phyloP scores from a whole-genome alignment of 2,888 invertebrate species.

The Aspidapion aeneum region DNA sequence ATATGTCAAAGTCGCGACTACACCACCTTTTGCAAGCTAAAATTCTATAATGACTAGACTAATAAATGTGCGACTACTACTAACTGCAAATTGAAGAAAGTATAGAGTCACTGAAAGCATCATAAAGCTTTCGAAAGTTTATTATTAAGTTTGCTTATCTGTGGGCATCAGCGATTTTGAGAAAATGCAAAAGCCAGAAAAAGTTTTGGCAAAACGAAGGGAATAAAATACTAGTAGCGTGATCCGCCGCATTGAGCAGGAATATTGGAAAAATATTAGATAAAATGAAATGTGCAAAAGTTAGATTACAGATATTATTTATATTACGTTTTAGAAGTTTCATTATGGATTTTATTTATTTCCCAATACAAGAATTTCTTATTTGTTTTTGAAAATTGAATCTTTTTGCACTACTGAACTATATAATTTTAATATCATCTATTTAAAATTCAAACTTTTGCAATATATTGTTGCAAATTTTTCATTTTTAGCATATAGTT shows the following conservation, averaged over 20 bases:
- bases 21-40: too few relatives aligned
- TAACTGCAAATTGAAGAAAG: too few relatives aligned
- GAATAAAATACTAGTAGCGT: constrained; percentile 1
- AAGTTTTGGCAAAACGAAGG: not conserved
- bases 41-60: too few relatives aligned
- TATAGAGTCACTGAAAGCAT: too few relatives aligned
- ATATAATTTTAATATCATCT: too few relatives aligned
- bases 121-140: too few relatives aligned
- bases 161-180: not conserved
- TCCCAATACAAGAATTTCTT: not conserved
- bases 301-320: constrained; percentile 19
- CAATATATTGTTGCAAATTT: too few relatives aligned
- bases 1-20: too few relatives aligned
- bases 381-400: not conserved
- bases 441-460: too few relatives aligned
- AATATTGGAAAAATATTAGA: constrained; percentile 12
- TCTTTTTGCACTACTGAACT: not conserved
- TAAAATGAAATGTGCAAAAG: constrained; percentile 21
- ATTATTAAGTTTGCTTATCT: not conserved
- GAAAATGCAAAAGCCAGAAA: not conserved
- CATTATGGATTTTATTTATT: not conserved
- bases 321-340: not conserved
- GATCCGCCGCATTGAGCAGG: not conserved
- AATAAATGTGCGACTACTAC: too few relatives aligned
- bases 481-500: too few relatives aligned